Percentiles rank a stretch among this genome's conserved stretches.
Conservation (phyloP, 2,797 vertebrate species). For the Chromis chromis region DNA sequence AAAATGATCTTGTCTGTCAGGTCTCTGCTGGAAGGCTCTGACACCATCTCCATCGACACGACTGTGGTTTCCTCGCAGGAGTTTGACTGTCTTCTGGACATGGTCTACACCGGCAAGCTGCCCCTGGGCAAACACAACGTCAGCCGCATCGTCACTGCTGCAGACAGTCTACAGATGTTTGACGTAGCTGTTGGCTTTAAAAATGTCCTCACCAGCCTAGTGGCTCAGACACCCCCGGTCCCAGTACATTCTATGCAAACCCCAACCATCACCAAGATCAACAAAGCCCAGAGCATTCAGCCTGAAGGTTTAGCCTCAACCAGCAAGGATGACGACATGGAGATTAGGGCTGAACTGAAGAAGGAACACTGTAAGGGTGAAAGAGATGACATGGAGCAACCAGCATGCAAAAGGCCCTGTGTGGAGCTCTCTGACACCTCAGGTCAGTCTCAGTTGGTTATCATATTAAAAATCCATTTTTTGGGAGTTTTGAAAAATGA, state of each 20-base stretch:
- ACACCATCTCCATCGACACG: conserved; percentile 89
- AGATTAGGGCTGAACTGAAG: neutral
- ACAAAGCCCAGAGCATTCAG: conserved; percentile 2
- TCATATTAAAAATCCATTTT: neutral
- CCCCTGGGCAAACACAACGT: conserved; percentile 90
- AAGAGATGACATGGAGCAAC: conserved; percentile 15
- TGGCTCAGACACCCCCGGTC: conserved; percentile 63
- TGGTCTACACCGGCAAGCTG: conserved; percentile 90
- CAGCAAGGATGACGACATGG: neutral
- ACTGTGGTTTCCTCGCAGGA: conserved; percentile 88
- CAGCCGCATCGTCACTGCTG: conserved; percentile 86
- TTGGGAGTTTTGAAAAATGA: too few species aligned
- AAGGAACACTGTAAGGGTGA: neutral
- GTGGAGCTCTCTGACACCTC: conserved; percentile 33
- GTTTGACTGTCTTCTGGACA: conserved; percentile 89
- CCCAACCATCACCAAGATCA: neutral
- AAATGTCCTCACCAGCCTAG: conserved; percentile 87
- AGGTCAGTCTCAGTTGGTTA: conserved; percentile 58
- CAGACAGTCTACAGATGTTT: conserved; percentile 94
- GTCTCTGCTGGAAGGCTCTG: conserved; percentile 86
- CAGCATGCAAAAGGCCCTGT: conserved; percentile 48
- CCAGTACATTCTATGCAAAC: conserved; percentile 7
- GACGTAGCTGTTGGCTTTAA: conserved; percentile 91
- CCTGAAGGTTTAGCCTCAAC: conserved; percentile 9
- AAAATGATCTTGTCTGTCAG: conserved; percentile 43